Conservation (phyloP, 2,113 vertebrate species). For the Opisthocomus hoazin region DNA sequence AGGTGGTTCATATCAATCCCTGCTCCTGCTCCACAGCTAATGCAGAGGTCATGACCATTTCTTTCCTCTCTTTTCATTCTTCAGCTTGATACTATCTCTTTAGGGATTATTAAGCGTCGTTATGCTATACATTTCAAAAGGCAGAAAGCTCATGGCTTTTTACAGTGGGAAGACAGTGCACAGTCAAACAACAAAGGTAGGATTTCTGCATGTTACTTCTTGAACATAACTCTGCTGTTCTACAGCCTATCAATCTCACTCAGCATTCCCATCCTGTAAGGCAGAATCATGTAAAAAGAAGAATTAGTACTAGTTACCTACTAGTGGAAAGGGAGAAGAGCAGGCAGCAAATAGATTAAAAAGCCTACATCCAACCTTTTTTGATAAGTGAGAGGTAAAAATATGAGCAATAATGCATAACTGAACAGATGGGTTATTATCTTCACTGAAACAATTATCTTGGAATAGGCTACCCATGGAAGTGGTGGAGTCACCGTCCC, state of each 20-base stretch:
- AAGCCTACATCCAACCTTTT: not conserved
- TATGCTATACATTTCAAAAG: not conserved
- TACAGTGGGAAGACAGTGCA: not conserved
- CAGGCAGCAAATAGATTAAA: not conserved
- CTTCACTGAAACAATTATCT: not conserved
- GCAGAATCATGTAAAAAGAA: not conserved
- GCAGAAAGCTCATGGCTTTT: not conserved
- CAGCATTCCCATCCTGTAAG: not conserved
- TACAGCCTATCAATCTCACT: not conserved
- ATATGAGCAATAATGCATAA: not conserved
- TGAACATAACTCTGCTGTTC: not conserved
- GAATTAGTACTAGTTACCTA: not conserved
- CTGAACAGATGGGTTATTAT: not conserved
- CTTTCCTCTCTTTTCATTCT: not conserved
- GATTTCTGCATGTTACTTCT: not conserved
- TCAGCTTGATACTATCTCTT: not conserved
- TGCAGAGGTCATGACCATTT: not conserved
- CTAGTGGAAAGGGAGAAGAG: not conserved
- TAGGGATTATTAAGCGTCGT: not conserved
- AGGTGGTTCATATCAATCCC: not conserved
- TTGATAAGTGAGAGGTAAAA: not conserved
- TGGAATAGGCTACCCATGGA: no score
- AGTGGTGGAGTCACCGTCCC: no score
- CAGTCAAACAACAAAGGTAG: not conserved
- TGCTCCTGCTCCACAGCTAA: not conserved